phyloP scores from a whole-genome alignment of 2,797 vertebrate species.

The Melanotaenia maccullochi region DNA sequence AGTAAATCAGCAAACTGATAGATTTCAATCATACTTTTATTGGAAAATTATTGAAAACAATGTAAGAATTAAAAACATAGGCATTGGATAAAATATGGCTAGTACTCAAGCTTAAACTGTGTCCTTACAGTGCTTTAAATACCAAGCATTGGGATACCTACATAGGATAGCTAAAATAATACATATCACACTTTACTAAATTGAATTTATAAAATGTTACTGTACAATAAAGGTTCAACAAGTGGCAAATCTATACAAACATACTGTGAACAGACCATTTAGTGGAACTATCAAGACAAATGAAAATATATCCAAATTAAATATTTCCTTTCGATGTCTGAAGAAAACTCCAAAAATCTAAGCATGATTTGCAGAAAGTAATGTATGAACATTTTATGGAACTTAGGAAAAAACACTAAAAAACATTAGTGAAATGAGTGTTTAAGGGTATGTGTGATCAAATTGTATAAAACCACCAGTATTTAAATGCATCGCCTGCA shows the following conservation, averaged over 20 bases:
- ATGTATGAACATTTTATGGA: constrained; percentile 66
- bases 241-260: constrained; percentile 81
- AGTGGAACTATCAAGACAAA: constrained; percentile 72
- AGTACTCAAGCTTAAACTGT: constrained; percentile 76
- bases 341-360: constrained; percentile 59
- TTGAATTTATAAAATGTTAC: constrained; percentile 82
- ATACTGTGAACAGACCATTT: constrained; percentile 76
- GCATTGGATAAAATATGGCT: constrained; percentile 79
- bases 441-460: constrained; percentile 35
- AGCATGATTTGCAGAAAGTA: constrained; percentile 60
- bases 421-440: constrained; percentile 48
- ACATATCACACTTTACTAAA: constrained; percentile 82
- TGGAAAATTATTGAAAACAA: constrained; percentile 80
- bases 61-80: constrained; percentile 79
- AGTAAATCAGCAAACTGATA: constrained; percentile 18
- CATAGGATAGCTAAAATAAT: constrained; percentile 78
- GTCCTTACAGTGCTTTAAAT: constrained; percentile 77
- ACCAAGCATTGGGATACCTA: constrained; percentile 77
- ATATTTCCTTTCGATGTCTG: constrained; percentile 62
- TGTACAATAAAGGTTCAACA: constrained; percentile 81
- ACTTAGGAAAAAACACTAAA: constrained; percentile 35
- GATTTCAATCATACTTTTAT: constrained; percentile 74
- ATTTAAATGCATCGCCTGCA: constrained; percentile 59
- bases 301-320: constrained; percentile 77
- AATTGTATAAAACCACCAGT: constrained; percentile 45